Conservation (phyloP, 2,113 vertebrate species). For the Acrocephalus arundinaceus region DNA sequence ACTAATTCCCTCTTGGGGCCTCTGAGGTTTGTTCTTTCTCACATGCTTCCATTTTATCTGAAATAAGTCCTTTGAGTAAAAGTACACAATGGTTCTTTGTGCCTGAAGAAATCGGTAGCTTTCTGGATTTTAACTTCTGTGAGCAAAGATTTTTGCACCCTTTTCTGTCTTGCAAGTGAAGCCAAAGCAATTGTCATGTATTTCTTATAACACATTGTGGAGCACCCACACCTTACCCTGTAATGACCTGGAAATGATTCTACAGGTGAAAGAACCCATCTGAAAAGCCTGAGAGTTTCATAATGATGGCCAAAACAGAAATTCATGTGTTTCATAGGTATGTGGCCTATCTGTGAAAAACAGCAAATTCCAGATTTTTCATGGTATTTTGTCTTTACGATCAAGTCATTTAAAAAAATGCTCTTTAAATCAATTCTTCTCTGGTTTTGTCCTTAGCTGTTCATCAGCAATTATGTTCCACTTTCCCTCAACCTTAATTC, state of each 20-base stretch:
- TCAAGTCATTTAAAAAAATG: not conserved
- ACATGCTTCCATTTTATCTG: not conserved
- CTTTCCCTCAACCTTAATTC: not conserved
- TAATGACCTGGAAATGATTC: not conserved
- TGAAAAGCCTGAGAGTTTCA: not conserved
- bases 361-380: not conserved
- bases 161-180: not conserved
- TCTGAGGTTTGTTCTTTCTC: not conserved
- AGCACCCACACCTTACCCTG: not conserved
- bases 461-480: not conserved
- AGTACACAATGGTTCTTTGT: not conserved
- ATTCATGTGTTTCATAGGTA: not conserved
- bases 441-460: not conserved
- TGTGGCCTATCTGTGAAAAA: not conserved
- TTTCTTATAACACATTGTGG: not conserved
- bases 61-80: not conserved
- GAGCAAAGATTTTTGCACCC: not conserved
- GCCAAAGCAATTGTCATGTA: not conserved
- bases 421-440: not conserved
- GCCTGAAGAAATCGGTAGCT: not conserved
- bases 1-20: not conserved
- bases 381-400: not conserved
- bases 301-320: not conserved
- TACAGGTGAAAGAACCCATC: not conserved
- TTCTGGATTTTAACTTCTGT: not conserved